Conservation (phyloP, 2,113 vertebrate genomes). For the mouse (Mus musculus) region DNA sequence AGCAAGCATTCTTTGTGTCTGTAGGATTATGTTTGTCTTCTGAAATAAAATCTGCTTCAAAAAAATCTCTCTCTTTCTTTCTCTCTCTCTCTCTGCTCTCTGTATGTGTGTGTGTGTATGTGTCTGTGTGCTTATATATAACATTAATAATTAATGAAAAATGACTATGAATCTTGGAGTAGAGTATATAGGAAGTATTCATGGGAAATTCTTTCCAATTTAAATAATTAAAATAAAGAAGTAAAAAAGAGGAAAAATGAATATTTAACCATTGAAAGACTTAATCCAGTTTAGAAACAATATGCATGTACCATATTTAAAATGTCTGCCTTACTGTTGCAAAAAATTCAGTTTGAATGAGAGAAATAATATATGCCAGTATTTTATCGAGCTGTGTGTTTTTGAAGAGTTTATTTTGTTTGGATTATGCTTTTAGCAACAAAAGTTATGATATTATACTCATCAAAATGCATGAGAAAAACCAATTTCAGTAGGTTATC, state of each 20-base stretch:
- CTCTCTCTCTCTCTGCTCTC: no score
- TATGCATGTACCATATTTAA: not conserved
- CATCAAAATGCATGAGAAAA: constrained; percentile 15
- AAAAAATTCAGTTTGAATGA: not conserved
- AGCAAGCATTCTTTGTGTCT: not conserved
- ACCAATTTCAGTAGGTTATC: not conserved
- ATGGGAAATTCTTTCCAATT: not conserved
- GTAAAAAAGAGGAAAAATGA: not conserved
- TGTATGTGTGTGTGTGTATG: not conserved
- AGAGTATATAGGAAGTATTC: no score
- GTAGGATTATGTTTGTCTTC: not conserved
- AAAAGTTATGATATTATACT: not conserved
- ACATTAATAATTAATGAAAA: not conserved
- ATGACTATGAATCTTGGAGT: not conserved
- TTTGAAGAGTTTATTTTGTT: constrained; percentile 30
- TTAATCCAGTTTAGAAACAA: not conserved
- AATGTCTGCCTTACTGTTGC: not conserved
- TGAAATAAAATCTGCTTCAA: no score
- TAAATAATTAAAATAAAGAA: not conserved
- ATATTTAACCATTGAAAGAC: not conserved
- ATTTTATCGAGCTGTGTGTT: not conserved
- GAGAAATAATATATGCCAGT: not conserved
- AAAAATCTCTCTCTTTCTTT: no score
- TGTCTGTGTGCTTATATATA: no score
- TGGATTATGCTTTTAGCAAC: not conserved